Conservation (phyloP, 2,113 vertebrate species). For the Ailurus styani region DNA sequence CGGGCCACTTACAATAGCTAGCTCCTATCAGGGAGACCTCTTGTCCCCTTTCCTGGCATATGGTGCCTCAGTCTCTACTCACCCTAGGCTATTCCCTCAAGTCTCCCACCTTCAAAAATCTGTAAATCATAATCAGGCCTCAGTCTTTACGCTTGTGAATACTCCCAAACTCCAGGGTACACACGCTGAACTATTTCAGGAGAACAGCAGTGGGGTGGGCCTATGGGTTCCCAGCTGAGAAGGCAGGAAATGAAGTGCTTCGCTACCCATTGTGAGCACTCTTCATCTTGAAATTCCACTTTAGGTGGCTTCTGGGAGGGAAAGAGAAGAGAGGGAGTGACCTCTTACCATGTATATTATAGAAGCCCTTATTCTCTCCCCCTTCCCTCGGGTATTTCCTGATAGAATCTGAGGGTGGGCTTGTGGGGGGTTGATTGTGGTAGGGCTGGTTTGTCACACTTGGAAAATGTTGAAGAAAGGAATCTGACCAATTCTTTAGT, state of each 20-base stretch:
- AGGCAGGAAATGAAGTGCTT: neutral
- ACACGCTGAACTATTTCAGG: neutral
- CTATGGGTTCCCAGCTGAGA: neutral
- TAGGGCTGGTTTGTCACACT: neutral
- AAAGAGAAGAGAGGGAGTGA: neutral
- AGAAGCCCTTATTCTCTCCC: neutral
- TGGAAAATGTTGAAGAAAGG: conserved; percentile 12
- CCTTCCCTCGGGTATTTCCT: neutral
- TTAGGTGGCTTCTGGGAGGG: neutral
- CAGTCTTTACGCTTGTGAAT: neutral
- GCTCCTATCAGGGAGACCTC: neutral
- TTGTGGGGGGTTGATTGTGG: neutral
- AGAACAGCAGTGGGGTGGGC: neutral
- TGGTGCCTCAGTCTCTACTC: neutral
- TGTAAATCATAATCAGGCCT: neutral
- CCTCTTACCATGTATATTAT: neutral
- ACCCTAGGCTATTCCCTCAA: neutral
- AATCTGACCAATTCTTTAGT: neutral
- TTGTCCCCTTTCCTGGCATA: neutral
- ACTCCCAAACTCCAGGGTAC: neutral
- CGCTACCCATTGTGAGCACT: neutral
- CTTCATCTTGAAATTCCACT: neutral
- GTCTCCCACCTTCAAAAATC: neutral
- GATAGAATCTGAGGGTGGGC: neutral
- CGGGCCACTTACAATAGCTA: neutral